Evolutionary conservation across 2,797 vertebrate species (phyloP).

Genomic region (Fratercula arctica): DNA sequence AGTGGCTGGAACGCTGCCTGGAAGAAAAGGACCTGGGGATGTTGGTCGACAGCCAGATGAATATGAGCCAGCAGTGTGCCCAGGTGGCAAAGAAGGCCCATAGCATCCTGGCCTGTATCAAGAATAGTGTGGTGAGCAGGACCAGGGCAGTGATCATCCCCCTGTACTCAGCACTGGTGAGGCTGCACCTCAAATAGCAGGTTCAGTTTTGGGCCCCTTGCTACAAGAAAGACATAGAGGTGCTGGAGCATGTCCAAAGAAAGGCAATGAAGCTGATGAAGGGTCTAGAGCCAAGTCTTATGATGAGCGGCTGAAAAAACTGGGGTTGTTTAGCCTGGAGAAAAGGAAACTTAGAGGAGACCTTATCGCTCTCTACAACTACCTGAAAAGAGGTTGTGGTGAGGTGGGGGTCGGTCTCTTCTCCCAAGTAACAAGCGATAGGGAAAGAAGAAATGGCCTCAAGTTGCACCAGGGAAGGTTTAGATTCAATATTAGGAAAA

Average conservation of each 20-base stretch:
- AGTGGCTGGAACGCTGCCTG: background rate
- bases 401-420: background rate
- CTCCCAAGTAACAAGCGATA: background rate
- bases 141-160: background rate
- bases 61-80: background rate
- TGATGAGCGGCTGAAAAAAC: background rate
- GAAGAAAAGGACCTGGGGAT: background rate
- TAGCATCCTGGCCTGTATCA: background rate
- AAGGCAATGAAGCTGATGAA: background rate
- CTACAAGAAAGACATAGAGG: background rate
- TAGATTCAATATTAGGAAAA: background rate
- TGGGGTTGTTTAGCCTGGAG: background rate
- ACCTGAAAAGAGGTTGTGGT: background rate
- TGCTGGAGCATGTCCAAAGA: background rate
- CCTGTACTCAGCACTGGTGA: background rate
- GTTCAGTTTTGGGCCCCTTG: background rate
- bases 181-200: background rate
- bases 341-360: background rate
- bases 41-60: background rate
- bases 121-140: background rate
- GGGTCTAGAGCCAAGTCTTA: background rate
- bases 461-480: background rate
- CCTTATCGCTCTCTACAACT: background rate
- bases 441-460: background rate
- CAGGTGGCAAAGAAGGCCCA: background rate